phyloP scores from a whole-genome alignment of 2,888 invertebrate species.

The Junonia oenone region DNA sequence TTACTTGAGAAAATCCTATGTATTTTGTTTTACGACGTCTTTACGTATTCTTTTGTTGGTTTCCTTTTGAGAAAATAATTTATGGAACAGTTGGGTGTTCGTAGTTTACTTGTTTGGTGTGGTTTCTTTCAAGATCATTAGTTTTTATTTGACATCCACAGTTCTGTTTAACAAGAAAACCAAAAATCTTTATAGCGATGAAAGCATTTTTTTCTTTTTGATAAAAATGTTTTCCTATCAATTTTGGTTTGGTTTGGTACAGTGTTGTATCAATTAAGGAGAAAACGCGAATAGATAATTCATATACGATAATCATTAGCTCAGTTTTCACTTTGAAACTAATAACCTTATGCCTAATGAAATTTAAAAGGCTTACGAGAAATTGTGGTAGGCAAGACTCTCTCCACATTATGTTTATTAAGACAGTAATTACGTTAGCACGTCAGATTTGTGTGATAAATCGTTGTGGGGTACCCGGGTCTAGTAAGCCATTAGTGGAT shows the following conservation, averaged over 20 bases:
- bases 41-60: constrained; percentile 28
- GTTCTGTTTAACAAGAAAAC: not conserved
- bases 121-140: constrained; percentile 12
- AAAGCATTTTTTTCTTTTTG: too few relatives aligned
- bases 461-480: constrained; percentile 44
- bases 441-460: constrained; percentile 58
- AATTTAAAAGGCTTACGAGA: constrained; percentile 3
- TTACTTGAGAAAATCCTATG: constrained; percentile 18
- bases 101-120: constrained; percentile 8
- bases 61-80: constrained; percentile 26
- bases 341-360: constrained; percentile 1
- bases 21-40: constrained; percentile 27
- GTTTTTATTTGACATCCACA: not conserved
- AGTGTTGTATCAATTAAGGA: not conserved
- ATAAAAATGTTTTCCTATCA: too few relatives aligned
- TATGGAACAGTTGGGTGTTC: constrained; percentile 14
- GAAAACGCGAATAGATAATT: not conserved
- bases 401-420: constrained; percentile 16
- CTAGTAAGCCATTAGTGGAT: constrained; percentile 39
- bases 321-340: constrained; percentile 3
- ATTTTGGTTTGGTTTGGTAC: too few relatives aligned
- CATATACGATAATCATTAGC: not conserved
- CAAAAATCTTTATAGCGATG: not conserved
- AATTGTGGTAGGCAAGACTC: constrained; percentile 13
- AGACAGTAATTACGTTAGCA: constrained; percentile 23